These are phyloP conservation scores for Polypterus senegalus DNA, from an alignment of 2,113 vertebrate species.

Conservation along the genomic window DNA sequence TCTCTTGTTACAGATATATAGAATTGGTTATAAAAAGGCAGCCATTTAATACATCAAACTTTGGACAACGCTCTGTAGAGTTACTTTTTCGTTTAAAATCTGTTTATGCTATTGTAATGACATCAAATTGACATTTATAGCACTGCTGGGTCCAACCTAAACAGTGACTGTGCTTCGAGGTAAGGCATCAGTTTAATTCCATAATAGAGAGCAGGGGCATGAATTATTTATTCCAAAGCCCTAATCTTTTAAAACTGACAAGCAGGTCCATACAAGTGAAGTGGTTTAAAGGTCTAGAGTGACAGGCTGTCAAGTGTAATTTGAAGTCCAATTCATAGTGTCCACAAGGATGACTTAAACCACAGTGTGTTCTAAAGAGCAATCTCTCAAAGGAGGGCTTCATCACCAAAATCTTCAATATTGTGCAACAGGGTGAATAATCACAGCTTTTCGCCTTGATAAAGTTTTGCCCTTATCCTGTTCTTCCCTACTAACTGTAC, in stretches of 20 bases:
- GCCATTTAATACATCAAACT: too few species aligned
- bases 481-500: not conserved
- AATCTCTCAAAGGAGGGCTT: constrained; percentile 9
- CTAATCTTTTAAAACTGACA: constrained; percentile 11
- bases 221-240: constrained; percentile 10
- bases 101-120: too few species aligned
- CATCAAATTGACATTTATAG: too few species aligned
- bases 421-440: not conserved
- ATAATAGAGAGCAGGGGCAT: constrained; percentile 11
- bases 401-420: constrained; percentile 18
- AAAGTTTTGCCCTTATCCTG: not conserved
- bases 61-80: too few species aligned
- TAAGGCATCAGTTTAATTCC: constrained; percentile 2
- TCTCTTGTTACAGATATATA: too few species aligned
- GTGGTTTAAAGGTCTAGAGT: constrained; percentile 2
- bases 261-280: constrained; percentile 4
- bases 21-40: too few species aligned
- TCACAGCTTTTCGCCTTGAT: not conserved
- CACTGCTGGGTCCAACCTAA: too few species aligned
- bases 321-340: constrained; percentile 4
- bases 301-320: constrained; percentile 3
- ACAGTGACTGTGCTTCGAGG: too few species aligned
- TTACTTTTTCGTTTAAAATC: too few species aligned
- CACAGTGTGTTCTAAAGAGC: not conserved
- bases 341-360: not conserved